These are phyloP conservation scores for Trichopria drosophilae DNA, from an alignment of 2,888 invertebrate species.

Conservation along the genomic window DNA sequence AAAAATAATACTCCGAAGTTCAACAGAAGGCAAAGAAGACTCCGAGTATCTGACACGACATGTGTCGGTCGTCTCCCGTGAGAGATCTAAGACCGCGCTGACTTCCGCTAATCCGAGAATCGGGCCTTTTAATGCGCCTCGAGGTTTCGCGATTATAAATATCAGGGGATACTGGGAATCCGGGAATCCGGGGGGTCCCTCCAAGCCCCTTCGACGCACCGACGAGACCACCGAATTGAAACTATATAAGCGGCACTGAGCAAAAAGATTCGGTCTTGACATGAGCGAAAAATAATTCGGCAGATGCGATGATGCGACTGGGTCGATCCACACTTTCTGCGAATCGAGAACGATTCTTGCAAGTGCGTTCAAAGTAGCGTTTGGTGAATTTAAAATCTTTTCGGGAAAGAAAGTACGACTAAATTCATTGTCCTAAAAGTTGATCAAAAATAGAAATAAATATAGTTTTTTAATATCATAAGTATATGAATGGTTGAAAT, in stretches of 20 bases:
- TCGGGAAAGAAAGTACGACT: too few relatives aligned
- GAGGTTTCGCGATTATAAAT: constrained; percentile 58
- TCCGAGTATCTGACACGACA: constrained; percentile 51
- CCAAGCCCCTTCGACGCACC: constrained; percentile 21
- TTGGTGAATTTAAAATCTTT: too few relatives aligned
- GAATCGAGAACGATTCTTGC: too few relatives aligned
- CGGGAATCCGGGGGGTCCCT: constrained; percentile 36
- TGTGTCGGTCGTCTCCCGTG: constrained; percentile 56
- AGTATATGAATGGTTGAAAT: too few relatives aligned
- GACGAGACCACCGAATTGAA: constrained; percentile 52
- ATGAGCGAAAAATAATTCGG: constrained; percentile 26
- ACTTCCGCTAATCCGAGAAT: constrained; percentile 60
- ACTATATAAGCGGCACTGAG: too few relatives aligned
- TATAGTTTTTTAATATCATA: too few relatives aligned
- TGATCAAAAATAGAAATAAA: too few relatives aligned
- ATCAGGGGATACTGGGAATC: constrained; percentile 57
- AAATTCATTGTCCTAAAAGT: too few relatives aligned
- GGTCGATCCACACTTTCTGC: constrained; percentile 20
- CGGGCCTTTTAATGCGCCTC: constrained; percentile 57
- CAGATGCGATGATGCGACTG: constrained; percentile 14
- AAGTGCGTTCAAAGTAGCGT: too few relatives aligned
- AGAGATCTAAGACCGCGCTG: constrained; percentile 56
- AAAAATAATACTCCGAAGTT: too few relatives aligned
- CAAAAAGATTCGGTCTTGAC: too few relatives aligned
- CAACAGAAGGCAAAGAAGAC: constrained; percentile 27